Evolutionary conservation across 1,140 invertebrate species (phyloP).

Genomic region (Euura lappo): DNA sequence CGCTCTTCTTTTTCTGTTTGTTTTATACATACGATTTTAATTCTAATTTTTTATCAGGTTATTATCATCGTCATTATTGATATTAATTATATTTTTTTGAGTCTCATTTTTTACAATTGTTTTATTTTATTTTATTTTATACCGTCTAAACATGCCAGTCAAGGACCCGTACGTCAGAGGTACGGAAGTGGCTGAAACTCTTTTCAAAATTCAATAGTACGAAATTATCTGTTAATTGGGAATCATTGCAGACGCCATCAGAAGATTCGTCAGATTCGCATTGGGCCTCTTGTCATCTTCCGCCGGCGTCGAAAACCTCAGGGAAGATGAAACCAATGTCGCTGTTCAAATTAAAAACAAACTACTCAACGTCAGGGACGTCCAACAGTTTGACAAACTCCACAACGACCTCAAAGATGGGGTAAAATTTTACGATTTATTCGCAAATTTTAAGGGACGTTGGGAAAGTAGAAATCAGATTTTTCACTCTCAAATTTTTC

Average conservation of each 20-base stretch:
- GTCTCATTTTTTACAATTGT: too few relatives aligned
- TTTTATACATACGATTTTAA: too few relatives aligned
- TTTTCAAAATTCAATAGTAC: neutral
- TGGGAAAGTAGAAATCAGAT: too few relatives aligned
- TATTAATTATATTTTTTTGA: too few relatives aligned
- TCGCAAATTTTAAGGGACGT: too few relatives aligned
- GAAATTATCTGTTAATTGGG: neutral
- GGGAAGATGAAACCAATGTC: slow-evolving; percentile 52
- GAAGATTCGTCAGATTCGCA: slow-evolving; percentile 49
- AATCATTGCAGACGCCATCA: slow-evolving; percentile 38
- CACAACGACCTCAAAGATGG: slow-evolving; percentile 54
- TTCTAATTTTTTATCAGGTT: too few relatives aligned
- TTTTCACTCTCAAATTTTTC: neutral
- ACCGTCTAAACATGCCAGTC: neutral
- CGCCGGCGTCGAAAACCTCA: slow-evolving; percentile 45
- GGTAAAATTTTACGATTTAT: slow-evolving; percentile 32
- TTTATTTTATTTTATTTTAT: neutral
- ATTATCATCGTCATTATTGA: too few relatives aligned
- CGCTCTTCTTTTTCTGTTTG: too few relatives aligned
- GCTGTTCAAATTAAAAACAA: slow-evolving; percentile 51
- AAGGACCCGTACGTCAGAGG: neutral
- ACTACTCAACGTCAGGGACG: slow-evolving; percentile 41
- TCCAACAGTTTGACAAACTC: slow-evolving; percentile 51
- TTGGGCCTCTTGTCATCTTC: slow-evolving; percentile 50
- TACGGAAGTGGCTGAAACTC: neutral